Evolutionary conservation across 1,140 invertebrate genomes (phyloP).

Genomic region (Manduca sexta): DNA sequence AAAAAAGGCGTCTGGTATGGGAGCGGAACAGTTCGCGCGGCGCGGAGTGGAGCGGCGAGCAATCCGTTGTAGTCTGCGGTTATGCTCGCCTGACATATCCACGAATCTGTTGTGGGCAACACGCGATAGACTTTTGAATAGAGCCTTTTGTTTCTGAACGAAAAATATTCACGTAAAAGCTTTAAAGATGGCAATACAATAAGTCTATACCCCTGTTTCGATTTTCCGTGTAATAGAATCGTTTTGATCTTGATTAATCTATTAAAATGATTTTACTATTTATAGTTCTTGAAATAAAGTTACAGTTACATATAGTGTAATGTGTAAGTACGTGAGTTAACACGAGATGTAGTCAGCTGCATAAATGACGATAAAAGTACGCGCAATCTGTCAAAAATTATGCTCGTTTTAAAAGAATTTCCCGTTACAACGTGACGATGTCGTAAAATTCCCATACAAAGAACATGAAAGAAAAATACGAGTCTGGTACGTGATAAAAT

Average conservation of each 20-base stretch:
- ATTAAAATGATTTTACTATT: too few relatives aligned
- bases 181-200: constrained; percentile 20
- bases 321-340: too few relatives aligned
- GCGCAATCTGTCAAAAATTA: constrained; percentile 1
- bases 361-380: background rate
- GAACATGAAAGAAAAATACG: constrained; percentile 32
- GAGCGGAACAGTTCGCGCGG: background rate
- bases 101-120: constrained; percentile 43
- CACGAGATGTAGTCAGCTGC: background rate
- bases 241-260: background rate
- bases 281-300: too few relatives aligned
- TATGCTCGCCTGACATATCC: constrained; percentile 45
- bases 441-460: constrained; percentile 27
- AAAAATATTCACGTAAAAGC: constrained; percentile 18
- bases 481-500: constrained; percentile 44
- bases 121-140: constrained; percentile 49
- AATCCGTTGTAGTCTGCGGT: constrained; percentile 44
- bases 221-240: background rate
- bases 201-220: constrained; percentile 4
- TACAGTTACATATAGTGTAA: too few relatives aligned
- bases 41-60: constrained; percentile 9
- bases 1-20: constrained; percentile 22
- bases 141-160: constrained; percentile 33
- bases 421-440: constrained; percentile 15
- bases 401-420: constrained; percentile 9